Base-by-base conservation (phyloP, 2,888 invertebrate species). In the Bursaphelenchus okinawaensis region DNA sequence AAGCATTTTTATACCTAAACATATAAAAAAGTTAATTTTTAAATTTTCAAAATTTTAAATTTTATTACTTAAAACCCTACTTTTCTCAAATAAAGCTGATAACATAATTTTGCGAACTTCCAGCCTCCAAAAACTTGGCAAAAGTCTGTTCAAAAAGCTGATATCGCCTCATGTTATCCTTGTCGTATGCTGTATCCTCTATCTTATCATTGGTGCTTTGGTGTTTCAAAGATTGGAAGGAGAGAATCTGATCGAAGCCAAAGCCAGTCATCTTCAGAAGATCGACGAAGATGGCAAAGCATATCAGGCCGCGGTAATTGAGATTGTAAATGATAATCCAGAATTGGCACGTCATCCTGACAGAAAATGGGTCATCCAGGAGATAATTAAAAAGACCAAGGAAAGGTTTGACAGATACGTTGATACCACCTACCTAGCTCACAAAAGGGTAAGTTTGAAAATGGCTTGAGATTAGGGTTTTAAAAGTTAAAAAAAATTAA, bases 131-230 rank as follows among this genome's bases (percentile, higher is more conserved):
- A 24, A 60, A 20, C 58, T 62, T 28, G 62, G 58, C 16, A 62
- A 22, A 3, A 57, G 57, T 20, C 26, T 20, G 16, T 62, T 62
- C 59, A 62, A 62, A 58, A 55, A 58, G 6, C 16, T 59, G 22
- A 40, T 59, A 1, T 59, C 60, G 1, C 60, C 51, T 26, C 80
- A 80, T 62, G 57, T 80, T 20, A 65, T 77, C 50, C 63, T 80
- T 22, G 70, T 78, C 7, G 65, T 79, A 8, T 70, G 74, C 7
- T 77, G 75, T 16, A 66, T 75, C 9, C 29, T 73, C 12, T 80
- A 80, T 64, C 72, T 80, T 26, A 65, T 80, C 19, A 58, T 78
- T 29, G 81, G 81, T 40, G 70, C 75, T 20, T 64, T 60, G 26
- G 62, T 76, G 23, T 76, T 75, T 56, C 73, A 72, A 62, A 51